Percentiles rank a stretch among this genome's conserved stretches.
phyloP scores from a whole-genome alignment of 2,797 vertebrate genomes.

The Brachyalestes nurse region DNA sequence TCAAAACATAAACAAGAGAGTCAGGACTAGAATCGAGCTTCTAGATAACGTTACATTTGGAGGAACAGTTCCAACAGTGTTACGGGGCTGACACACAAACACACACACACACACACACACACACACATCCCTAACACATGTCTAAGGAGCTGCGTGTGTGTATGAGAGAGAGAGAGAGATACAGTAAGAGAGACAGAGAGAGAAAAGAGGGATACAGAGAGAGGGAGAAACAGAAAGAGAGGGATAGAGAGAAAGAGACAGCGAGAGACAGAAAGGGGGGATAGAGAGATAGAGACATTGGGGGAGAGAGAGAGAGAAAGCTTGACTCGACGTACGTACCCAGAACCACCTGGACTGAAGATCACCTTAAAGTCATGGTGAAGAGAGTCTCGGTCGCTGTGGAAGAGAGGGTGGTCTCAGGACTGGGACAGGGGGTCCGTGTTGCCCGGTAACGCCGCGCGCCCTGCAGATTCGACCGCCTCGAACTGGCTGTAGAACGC shows the following conservation, averaged over 20 bases:
- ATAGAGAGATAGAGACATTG: no score
- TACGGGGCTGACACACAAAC: neutral
- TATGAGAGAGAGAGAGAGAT: neutral
- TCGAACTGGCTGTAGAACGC: slow-evolving; percentile 70
- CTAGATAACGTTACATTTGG: no score
- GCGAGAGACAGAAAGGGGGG: no score
- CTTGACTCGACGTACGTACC: slow-evolving; percentile 50
- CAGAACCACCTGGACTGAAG: slow-evolving; percentile 82
- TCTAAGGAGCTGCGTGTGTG: neutral
- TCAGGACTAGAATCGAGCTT: no score
- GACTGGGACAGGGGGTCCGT: slow-evolving; percentile 1
- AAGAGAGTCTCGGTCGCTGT: slow-evolving; percentile 62
- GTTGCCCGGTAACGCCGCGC: slow-evolving; percentile 45
- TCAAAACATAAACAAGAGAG: no score
- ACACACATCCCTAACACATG: slow-evolving; percentile 4
- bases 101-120: neutral
- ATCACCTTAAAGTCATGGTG: slow-evolving; percentile 83
- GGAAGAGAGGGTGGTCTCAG: slow-evolving; percentile 63
- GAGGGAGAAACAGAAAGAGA: neutral
- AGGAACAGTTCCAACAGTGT: no score
- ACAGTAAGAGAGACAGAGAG: no score
- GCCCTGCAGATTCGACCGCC: slow-evolving; percentile 69
- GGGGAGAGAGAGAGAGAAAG: neutral
- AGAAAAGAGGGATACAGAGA: neutral
- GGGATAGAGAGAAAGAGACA: neutral